phyloP scores from a whole-genome alignment of 2,888 invertebrate genomes.

The Herminia tarsipennalis region DNA sequence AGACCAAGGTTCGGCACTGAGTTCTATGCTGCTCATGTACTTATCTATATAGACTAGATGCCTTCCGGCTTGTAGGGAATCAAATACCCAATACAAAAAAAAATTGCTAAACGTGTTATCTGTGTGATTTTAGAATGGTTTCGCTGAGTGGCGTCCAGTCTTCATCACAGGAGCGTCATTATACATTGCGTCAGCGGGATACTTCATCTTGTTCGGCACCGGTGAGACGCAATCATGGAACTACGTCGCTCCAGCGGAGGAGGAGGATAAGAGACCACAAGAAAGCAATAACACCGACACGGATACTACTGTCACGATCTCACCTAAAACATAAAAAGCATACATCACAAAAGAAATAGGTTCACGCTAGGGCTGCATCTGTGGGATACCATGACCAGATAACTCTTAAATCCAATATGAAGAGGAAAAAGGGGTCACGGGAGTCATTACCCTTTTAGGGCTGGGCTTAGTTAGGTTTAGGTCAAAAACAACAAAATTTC shows the following conservation, averaged over 20 bases:
- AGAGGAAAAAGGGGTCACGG: too few relatives aligned
- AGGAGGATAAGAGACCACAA: conserved; percentile 65
- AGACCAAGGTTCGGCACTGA: too few relatives aligned
- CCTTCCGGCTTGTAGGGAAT: too few relatives aligned
- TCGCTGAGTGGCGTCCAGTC: conserved; percentile 90
- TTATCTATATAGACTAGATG: too few relatives aligned
- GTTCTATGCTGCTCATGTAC: too few relatives aligned
- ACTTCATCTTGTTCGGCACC: conserved; percentile 90
- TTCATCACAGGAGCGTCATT: conserved; percentile 90
- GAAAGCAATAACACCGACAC: conserved; percentile 39
- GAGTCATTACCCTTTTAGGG: background rate
- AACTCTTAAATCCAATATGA: background rate
- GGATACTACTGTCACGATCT: conserved; percentile 70
- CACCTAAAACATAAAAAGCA: conserved; percentile 60
- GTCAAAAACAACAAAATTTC: too few relatives aligned
- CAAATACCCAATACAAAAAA: too few relatives aligned
- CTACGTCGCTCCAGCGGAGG: conserved; percentile 64
- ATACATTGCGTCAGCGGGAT: conserved; percentile 88
- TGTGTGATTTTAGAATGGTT: conserved; percentile 87
- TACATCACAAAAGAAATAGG: background rate
- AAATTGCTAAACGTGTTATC: background rate
- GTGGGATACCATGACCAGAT: conserved; percentile 9
- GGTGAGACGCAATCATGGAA: conserved; percentile 91
- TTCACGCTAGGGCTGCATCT: conserved; percentile 12
- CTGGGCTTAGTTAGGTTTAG: too few relatives aligned